Evolutionary conservation across 2,113 vertebrate species (phyloP).

Genomic region (Irena cyanogastra): DNA sequence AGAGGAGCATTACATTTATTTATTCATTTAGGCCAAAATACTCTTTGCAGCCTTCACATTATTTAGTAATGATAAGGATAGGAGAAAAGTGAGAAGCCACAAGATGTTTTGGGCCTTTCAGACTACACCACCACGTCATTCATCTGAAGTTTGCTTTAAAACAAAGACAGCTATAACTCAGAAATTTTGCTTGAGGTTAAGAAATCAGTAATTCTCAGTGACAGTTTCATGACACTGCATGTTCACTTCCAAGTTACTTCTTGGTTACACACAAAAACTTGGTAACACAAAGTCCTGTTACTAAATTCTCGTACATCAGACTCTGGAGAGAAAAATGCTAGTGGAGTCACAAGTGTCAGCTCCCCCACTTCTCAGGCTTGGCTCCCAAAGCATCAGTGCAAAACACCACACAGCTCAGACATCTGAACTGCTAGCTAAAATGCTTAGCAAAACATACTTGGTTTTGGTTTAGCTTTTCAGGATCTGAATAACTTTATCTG

Average conservation of each 20-base stretch:
- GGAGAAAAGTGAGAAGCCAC: not conserved
- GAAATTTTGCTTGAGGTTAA: not conserved
- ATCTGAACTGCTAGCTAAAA: not conserved
- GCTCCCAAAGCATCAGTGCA: not conserved
- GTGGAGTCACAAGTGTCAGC: not conserved
- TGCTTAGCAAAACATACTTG: not conserved
- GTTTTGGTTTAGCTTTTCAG: not conserved
- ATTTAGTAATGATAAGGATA: not conserved
- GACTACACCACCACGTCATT: not conserved
- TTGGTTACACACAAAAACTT: not conserved
- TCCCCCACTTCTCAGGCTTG: not conserved
- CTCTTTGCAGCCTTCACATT: not conserved
- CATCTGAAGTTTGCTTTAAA: not conserved
- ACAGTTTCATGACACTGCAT: not conserved
- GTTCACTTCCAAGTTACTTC: not conserved
- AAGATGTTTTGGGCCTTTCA: not conserved
- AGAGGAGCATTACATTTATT: not conserved
- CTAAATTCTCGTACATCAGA: not conserved
- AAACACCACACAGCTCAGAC: not conserved
- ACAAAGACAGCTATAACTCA: not conserved
- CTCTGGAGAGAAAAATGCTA: not conserved
- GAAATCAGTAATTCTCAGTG: not conserved
- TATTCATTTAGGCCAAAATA: not conserved
- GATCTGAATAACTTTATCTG: not conserved
- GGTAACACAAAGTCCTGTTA: not conserved